Base-by-base conservation (phyloP, 2,797 vertebrate genomes). In the Alosa sapidissima region DNA sequence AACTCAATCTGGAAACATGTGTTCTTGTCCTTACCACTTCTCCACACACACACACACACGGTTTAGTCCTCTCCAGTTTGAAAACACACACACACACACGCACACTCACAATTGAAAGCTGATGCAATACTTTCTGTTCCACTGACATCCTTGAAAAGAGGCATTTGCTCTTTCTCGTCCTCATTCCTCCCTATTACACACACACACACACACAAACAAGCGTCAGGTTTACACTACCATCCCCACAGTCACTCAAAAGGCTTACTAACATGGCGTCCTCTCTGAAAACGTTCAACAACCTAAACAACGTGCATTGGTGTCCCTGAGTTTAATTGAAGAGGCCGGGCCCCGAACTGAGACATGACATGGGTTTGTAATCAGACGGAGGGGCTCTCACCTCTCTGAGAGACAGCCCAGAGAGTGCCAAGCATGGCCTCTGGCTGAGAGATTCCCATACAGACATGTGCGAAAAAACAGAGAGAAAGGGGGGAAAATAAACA, bases 1-100 rank as follows among this genome's bases (percentile, higher is more conserved):
- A 93, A 93, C 83, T 82, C 87, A 90, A 94, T 93, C 91, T 89
- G 88, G 55, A 88, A 93, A 93, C 92, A 93, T 78, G 83, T 91
- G 92, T 93, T 94, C 91, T 91, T 91, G 91, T 91, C 91, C 78
- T 91, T 89, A 89, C 84, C 68, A 54, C 72, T 83, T 82, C 87
- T 78, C 36, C 41, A 78, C 54, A 85, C 51, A 82, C 82, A 48
- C 47, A 82, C 55, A 83, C 87, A 78, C 78, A 82, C 83, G 33
- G 10, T 52, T 68, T 60, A 82, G 16, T 45, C 36, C 36, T 65
- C 55, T 82, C 1, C 81, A 86, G 86, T 86, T 82, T 86, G 81
- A 45, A 81, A 86, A 84, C 4, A 0, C 21, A 48, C 84, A 86
- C 49, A 86, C 49, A 81, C 82, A 41, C 45, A 83, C 49, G 82